Conservation (phyloP, 2,888 invertebrate genomes). For the Idaea straminata region DNA sequence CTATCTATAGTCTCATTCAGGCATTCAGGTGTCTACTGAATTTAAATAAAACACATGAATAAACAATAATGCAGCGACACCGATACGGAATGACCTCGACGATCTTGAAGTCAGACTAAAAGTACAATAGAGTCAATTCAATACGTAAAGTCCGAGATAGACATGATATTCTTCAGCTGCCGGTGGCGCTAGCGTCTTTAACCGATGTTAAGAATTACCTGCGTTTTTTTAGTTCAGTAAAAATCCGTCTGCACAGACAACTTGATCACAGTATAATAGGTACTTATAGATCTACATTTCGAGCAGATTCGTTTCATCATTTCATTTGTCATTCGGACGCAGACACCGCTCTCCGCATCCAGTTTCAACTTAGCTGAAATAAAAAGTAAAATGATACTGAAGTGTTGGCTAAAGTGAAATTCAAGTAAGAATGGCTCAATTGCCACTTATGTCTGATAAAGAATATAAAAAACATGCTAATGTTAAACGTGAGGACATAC, state of each 20-base stretch:
- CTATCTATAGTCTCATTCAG: background rate
- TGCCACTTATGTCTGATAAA: conserved; percentile 39
- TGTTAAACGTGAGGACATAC: conserved; percentile 78
- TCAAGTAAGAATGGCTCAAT: conserved; percentile 35
- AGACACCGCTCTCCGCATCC: conserved; percentile 13
- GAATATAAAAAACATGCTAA: conserved; percentile 80
- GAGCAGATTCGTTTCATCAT: conserved; percentile 18
- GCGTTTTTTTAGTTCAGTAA: background rate
- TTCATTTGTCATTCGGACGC: conserved; percentile 18
- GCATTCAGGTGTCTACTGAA: background rate
- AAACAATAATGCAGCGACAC: background rate
- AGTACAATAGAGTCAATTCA: conserved; percentile 11
- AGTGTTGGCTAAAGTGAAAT: conserved; percentile 20
- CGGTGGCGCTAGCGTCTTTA: background rate
- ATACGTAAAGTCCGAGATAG: background rate
- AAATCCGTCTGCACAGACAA: background rate
- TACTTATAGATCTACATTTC: conserved; percentile 6
- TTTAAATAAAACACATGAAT: conserved; percentile 1
- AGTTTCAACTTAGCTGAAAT: conserved; percentile 10
- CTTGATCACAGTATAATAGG: background rate
- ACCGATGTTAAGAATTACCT: background rate
- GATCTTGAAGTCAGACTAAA: conserved; percentile 10
- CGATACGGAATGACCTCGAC: conserved; percentile 10
- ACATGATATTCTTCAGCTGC: background rate
- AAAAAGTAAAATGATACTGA: conserved; percentile 7